A percentile compares a stretch with the other conserved stretches of the same genome.
phyloP scores from a whole-genome alignment of 53 echinoderm and acorn worm genomes.

The Hippasteria phrygiana region DNA sequence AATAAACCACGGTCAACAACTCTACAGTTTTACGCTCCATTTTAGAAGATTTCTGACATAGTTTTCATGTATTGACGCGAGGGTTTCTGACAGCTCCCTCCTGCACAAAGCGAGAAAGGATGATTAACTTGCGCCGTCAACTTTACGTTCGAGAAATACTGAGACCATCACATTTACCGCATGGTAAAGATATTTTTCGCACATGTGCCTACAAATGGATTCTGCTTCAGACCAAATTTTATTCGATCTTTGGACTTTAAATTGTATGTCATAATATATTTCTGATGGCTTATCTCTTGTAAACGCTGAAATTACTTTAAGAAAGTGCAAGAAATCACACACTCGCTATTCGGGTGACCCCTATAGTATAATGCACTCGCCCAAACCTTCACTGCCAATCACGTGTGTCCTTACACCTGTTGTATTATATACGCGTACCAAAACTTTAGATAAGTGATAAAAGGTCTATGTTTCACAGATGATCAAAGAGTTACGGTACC shows the following conservation, averaged over 20 bases:
- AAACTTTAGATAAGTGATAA: no score
- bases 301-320: neutral
- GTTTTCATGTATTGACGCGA: neutral
- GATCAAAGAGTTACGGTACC: no score
- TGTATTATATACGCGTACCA: neutral
- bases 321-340: neutral
- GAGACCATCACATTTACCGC: neutral
- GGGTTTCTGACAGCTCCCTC: neutral
- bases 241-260: neutral
- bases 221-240: neutral
- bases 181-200: neutral
- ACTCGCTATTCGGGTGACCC: neutral
- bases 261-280: neutral
- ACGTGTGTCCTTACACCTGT: conserved; percentile 5
- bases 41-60: neutral
- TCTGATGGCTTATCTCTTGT: neutral
- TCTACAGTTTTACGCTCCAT: conserved; percentile 14
- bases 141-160: neutral
- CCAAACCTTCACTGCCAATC: conserved; percentile 16
- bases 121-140: neutral
- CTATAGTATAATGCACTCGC: conserved; percentile 9
- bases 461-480: no score
- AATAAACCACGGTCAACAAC: neutral
- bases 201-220: no score
- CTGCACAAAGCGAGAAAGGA: neutral